Base-by-base conservation (phyloP, 2,797 vertebrate genomes). In the Hoplostethus mediterraneus region DNA sequence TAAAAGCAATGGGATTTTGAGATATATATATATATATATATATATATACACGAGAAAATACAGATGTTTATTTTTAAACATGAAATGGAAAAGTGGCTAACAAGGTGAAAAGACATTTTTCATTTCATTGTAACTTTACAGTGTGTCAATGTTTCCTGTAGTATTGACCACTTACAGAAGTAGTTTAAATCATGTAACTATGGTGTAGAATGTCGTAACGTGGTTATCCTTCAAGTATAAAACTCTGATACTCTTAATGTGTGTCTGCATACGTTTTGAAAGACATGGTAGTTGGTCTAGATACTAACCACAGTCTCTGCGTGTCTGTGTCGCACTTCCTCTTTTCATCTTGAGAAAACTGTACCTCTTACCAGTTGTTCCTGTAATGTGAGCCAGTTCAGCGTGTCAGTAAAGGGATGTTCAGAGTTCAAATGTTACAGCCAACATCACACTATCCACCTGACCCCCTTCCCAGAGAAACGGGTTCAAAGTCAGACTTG, bases 311-410 rank as follows among this genome's bases (percentile, higher is more conserved):
- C 57, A 49, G 11, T 3, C 0, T 36, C 31, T 38, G 54, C 88
- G 64, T 70, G 83, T 90, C 89, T 53, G 0, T 63, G 60, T 77
- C 60, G 54, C 31, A 67, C 59, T 86, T 88, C 87, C 79, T 83
- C 63, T 57, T 73, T 7, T 73, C 8, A 74, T 70, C 33, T 54
- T 45, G 47, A 73, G 87, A 87, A 86, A 84, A 40, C 17, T 17
- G 2, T 6, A 0, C 38, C 3, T 67, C 3, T 57, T 11, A 30
- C 30, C 12, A n/a, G 40, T 25, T 21, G 10, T 13, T 62, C 7
- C 14, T n/a, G 9, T 2, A 30, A 4, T n/a, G 7, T 12, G 14
- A 30, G 45, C 7, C 14, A 61, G 5, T 51, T 59, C 25, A 31
- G 10, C 2, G 9, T 31, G 21, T 14, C 12, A 25, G 16, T 21